These are phyloP conservation scores for Kryptolebias marmoratus DNA, from an alignment of 2,113 vertebrate genomes.

Conservation along the genomic window DNA sequence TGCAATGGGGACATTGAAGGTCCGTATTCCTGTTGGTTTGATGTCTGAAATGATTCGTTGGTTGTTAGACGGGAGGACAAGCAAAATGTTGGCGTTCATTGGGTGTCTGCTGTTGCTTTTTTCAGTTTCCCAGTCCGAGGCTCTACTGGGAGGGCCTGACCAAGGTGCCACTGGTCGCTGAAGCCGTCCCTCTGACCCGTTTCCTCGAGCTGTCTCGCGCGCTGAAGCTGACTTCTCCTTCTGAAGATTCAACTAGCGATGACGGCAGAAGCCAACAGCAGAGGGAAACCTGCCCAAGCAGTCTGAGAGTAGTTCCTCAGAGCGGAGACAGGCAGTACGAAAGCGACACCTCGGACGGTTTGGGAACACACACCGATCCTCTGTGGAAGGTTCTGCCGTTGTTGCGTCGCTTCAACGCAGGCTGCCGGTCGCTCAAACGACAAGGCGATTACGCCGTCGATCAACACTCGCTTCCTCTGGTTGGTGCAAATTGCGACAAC, in stretches of 20 bases:
- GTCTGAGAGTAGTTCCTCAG: not conserved
- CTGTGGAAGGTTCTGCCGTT: constrained; percentile 76
- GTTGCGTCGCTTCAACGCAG: constrained; percentile 69
- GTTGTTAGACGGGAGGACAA: not conserved
- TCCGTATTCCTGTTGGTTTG: constrained; percentile 43
- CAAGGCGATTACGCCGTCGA: constrained; percentile 74
- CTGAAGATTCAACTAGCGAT: not conserved
- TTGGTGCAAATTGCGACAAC: constrained; percentile 40
- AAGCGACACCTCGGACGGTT: not conserved
- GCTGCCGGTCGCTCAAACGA: constrained; percentile 65
- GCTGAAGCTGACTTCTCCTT: constrained; percentile 65
- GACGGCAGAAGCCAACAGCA: constrained; percentile 10
- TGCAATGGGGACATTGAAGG: constrained; percentile 84
- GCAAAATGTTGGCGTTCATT: not conserved
- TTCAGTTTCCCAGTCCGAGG: constrained; percentile 78
- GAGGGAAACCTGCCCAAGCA: not conserved
- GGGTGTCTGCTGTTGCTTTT: constrained; percentile 10
- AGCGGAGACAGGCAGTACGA: not conserved
- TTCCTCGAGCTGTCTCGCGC: constrained; percentile 71
- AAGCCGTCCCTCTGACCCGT: constrained; percentile 74
- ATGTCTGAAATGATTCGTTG: not conserved
- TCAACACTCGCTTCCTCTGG: constrained; percentile 74
- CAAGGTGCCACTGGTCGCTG: constrained; percentile 78
- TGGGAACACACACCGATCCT: constrained; percentile 56
- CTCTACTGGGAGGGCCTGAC: constrained; percentile 83